Evolutionary conservation across 2,113 vertebrate genomes (phyloP).

Genomic region (Lophochroa leadbeateri): DNA sequence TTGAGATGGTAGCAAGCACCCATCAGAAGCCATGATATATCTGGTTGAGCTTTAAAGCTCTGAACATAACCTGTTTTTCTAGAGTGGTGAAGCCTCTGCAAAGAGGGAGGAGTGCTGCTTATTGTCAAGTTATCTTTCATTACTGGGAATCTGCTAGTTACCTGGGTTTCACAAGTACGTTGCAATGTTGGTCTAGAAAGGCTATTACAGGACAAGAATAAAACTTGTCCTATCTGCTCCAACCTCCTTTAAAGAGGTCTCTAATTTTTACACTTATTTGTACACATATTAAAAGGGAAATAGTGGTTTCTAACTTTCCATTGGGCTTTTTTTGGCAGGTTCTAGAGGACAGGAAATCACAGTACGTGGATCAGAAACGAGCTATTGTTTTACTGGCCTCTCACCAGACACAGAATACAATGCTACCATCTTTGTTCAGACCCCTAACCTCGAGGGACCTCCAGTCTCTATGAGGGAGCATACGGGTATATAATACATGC

Average conservation of each 20-base stretch:
- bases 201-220: not conserved
- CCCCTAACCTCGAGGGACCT: slow-evolving; percentile 93
- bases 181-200: not conserved
- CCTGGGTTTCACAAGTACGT: not conserved
- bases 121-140: not conserved
- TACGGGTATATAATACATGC: slow-evolving; percentile 79
- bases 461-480: slow-evolving; percentile 83
- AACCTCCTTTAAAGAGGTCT: not conserved
- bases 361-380: slow-evolving; percentile 87
- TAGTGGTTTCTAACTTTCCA: not conserved
- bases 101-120: not conserved
- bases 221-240: not conserved
- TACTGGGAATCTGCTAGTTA: not conserved
- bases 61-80: not conserved
- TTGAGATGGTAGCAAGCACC: not conserved
- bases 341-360: slow-evolving; percentile 93
- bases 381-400: slow-evolving; percentile 91
- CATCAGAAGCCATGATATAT: not conserved
- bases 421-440: slow-evolving; percentile 90
- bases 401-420: slow-evolving; percentile 87
- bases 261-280: not conserved
- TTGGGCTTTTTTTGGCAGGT: slow-evolving; percentile 57
- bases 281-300: not conserved
- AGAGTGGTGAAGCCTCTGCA: not conserved
- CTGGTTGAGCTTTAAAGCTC: not conserved